Percentiles rank a stretch among this genome's conserved stretches.
Evolutionary conservation across 2,888 invertebrate genomes (phyloP).

Genomic region (Melipona beecheii): DNA sequence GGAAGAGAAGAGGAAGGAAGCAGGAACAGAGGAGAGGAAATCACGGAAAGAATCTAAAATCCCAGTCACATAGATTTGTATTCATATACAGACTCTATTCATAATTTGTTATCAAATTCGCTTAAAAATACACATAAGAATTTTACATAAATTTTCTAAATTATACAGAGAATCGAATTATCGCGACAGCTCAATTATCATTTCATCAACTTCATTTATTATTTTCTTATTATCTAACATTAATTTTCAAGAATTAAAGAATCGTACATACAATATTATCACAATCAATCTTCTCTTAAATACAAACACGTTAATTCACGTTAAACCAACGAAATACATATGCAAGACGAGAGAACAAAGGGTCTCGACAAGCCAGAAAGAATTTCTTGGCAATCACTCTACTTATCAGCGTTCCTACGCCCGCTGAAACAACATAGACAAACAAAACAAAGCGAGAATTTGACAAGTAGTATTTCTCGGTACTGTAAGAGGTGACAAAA

Average conservation of each 20-base stretch:
- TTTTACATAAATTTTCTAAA: background rate
- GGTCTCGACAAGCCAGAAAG: background rate
- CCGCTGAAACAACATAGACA: background rate
- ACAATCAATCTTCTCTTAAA: background rate
- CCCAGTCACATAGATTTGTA: constrained; percentile 11
- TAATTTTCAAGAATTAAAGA: background rate
- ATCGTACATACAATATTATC: background rate
- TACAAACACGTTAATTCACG: background rate
- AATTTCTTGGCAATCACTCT: background rate
- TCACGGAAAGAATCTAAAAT: constrained; percentile 21
- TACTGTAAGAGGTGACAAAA: background rate
- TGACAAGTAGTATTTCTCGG: background rate
- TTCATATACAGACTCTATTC: constrained; percentile 27
- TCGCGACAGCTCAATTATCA: background rate
- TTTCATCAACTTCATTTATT: background rate
- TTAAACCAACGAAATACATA: background rate
- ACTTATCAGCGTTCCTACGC: background rate
- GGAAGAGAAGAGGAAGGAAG: constrained; percentile 32
- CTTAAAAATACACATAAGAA: background rate
- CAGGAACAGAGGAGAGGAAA: constrained; percentile 32
- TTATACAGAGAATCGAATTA: background rate
- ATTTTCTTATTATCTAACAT: background rate
- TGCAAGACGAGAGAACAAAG: background rate
- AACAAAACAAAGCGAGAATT: constrained; percentile 3
- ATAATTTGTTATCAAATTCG: background rate